Conservation (phyloP, 2,797 vertebrate genomes). For the Falco cherrug region DNA sequence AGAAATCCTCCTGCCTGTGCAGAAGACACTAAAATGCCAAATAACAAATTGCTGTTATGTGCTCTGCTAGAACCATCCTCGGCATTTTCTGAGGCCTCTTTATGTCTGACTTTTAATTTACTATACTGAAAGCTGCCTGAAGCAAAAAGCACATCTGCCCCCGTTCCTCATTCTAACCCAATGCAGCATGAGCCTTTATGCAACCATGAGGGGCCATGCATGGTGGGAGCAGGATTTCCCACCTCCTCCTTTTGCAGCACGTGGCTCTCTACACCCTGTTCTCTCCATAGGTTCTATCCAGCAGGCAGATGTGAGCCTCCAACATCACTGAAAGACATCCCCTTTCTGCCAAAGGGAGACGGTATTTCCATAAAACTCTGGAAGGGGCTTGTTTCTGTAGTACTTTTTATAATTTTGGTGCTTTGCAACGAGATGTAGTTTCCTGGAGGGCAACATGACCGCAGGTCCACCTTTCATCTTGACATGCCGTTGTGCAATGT, state of each 20-base stretch:
- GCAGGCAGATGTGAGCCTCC: neutral
- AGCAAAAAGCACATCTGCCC: neutral
- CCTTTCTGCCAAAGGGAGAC: neutral
- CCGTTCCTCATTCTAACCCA: neutral
- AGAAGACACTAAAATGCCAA: neutral
- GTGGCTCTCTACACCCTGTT: fast-evolving
- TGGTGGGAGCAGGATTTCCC: neutral
- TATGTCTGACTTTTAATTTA: neutral
- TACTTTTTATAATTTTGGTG: neutral
- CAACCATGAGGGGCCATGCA: neutral
- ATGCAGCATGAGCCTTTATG: fast-evolving
- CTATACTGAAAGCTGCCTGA: neutral
- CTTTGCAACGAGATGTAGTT: neutral
- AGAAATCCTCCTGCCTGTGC: neutral
- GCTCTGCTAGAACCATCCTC: neutral
- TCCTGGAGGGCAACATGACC: neutral
- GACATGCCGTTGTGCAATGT: neutral
- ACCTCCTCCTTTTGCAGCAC: neutral
- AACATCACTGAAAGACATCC: neutral
- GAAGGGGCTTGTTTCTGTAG: neutral
- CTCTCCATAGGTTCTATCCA: neutral
- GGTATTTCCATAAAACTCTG: neutral
- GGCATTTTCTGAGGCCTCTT: neutral
- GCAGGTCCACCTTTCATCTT: neutral
- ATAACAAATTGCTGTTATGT: neutral